Conservation (phyloP, 2,113 vertebrate species). For the Potamarius usumacintae region DNA sequence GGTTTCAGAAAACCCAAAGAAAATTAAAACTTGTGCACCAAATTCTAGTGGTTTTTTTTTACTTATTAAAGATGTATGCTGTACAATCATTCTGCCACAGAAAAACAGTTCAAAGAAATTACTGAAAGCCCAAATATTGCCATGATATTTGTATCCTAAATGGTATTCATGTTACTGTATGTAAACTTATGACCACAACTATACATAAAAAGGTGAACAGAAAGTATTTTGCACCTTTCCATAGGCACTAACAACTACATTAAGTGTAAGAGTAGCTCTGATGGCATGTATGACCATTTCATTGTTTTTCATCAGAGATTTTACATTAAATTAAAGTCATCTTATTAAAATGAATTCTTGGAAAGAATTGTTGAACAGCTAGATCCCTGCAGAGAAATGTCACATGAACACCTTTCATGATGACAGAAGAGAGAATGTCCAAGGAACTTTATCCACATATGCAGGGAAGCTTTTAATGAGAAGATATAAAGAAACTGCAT, state of each 20-base stretch:
- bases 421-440: slow-evolving; percentile 1
- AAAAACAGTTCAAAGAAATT: too few relatives aligned
- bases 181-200: too few relatives aligned
- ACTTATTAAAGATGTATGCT: too few relatives aligned
- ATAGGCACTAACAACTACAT: not conserved
- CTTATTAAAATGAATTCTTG: slow-evolving; percentile 26
- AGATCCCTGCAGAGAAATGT: not conserved
- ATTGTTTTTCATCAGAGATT: not conserved
- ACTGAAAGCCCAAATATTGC: too few relatives aligned
- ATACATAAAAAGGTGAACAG: not conserved
- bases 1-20: too few relatives aligned
- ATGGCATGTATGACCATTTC: not conserved
- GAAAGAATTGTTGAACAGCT: slow-evolving; percentile 12
- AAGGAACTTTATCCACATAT: slow-evolving; percentile 7
- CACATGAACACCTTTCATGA: slow-evolving; percentile 24
- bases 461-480: slow-evolving; percentile 43
- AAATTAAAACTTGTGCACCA: too few relatives aligned
- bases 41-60: too few relatives aligned
- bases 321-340: slow-evolving; percentile 19
- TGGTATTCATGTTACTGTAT: too few relatives aligned
- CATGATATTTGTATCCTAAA: too few relatives aligned
- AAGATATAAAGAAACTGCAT: slow-evolving; percentile 8
- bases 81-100: too few relatives aligned
- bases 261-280: not conserved
- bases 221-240: not conserved